Conservation (phyloP, 2,888 invertebrate genomes). For the Agriopis marginaria region DNA sequence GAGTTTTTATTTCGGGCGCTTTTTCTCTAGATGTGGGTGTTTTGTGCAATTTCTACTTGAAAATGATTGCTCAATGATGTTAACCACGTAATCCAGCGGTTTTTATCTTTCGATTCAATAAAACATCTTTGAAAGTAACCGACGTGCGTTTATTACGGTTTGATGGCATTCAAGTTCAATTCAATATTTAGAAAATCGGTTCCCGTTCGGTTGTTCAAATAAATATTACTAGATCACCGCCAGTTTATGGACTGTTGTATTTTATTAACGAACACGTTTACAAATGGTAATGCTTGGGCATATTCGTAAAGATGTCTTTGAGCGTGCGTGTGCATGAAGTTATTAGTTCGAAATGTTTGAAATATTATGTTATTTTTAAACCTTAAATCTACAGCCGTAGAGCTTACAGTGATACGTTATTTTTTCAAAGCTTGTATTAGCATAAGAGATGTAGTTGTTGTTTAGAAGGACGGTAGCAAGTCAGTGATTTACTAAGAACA, state of each 20-base stretch:
- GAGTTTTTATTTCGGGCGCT: slow-evolving; percentile 58
- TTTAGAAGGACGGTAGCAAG: slow-evolving; percentile 53
- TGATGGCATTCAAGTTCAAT: slow-evolving; percentile 46
- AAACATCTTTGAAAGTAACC: slow-evolving; percentile 54
- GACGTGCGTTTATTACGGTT: slow-evolving; percentile 45
- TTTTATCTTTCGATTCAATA: slow-evolving; percentile 52
- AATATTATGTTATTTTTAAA: not conserved
- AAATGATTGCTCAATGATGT: slow-evolving; percentile 56
- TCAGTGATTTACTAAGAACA: slow-evolving; percentile 63
- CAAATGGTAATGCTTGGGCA: slow-evolving; percentile 40
- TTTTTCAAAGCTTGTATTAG: slow-evolving; percentile 32
- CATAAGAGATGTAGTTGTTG: slow-evolving; percentile 44
- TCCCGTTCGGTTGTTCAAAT: slow-evolving; percentile 26
- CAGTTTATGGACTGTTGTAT: slow-evolving; percentile 32
- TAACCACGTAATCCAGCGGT: slow-evolving; percentile 62
- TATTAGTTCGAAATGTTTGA: slow-evolving; percentile 14
- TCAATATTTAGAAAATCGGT: slow-evolving; percentile 32
- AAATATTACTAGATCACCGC: slow-evolving; percentile 30
- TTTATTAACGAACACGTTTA: slow-evolving; percentile 33
- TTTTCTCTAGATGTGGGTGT: slow-evolving; percentile 38
- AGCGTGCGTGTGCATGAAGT: slow-evolving; percentile 30
- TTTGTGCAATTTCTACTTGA: slow-evolving; percentile 54
- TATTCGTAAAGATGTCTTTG: slow-evolving; percentile 57
- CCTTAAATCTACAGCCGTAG: not conserved
- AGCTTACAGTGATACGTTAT: not conserved